Base-by-base conservation (phyloP, 2,113 vertebrate species). In the Leucopsar rothschildi region DNA sequence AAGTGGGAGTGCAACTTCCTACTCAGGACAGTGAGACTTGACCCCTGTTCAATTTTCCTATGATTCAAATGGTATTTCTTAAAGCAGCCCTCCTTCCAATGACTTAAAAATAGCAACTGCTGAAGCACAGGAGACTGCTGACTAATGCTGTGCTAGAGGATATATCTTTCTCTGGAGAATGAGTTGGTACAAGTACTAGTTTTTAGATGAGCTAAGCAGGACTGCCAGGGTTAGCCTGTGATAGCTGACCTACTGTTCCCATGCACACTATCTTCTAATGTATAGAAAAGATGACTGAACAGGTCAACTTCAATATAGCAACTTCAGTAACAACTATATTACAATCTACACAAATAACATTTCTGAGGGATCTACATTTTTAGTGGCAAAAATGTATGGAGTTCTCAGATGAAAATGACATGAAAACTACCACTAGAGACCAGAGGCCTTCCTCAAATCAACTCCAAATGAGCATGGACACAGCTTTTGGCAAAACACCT, bases 41-140 rank as follows among this genome's bases (percentile, higher is more conserved):
- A 95, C 93, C 79, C 31, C 37, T 77, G 79, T 73, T 93, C 59
- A 55, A 68, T 83, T 90, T 86, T 68, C 75, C 50, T 77, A 7
- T 93, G 93, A 94, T 79, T 95, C 93, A 97, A 94, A 63, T 77
- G 60, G 18, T 90, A 78, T 93, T 97, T 95, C 88, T 96, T 92
- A 77, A 95, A 88, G 88, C 88, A 96, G 29, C 56, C 44, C 33
- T 92, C 42, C 71, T 91, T 92, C 64, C 56, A 82, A 11, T 71
- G 76, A 66, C 44, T 68, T 73, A 86, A 91, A 87, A 65, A 84
- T 65, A 91, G 68, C 60, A 94, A 44, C 60, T 81, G 66, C 72
- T 88, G 73, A 91, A 71, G 69, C 40, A 92, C 40, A 78, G 61
- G 61, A 71, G 72, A 77, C 19, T 86, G 88, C 95, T 95, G 86